These are phyloP conservation scores for Pomacea maculata DNA, from an alignment of 1,140 invertebrate genomes.

Conservation along the genomic window DNA sequence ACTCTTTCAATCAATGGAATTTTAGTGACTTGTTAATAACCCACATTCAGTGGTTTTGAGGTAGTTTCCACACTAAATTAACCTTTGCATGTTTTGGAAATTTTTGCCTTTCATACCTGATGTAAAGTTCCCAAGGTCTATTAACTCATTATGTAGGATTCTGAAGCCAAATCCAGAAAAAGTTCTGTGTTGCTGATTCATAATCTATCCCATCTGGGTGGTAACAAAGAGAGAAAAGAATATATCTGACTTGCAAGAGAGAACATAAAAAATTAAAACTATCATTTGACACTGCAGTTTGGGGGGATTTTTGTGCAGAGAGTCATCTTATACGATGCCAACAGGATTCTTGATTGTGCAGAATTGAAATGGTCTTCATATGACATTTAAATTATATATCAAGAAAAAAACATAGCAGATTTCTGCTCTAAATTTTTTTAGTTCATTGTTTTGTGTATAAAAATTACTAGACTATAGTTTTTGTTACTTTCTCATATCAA, in stretches of 20 bases:
- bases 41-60: too few species aligned
- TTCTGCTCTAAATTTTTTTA: background rate
- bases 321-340: background rate
- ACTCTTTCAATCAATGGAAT: too few species aligned
- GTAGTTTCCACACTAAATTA: too few species aligned
- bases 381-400: too few species aligned
- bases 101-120: too few species aligned
- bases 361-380: too few species aligned
- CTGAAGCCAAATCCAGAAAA: background rate
- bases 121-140: too few species aligned
- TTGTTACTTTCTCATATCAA: background rate
- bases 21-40: too few species aligned
- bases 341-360: too few species aligned
- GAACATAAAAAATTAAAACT: background rate
- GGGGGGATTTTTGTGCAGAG: background rate
- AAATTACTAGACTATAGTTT: background rate
- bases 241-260: background rate
- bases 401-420: too few species aligned
- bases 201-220: background rate
- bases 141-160: background rate
- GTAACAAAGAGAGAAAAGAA: conserved; percentile 2
- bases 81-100: too few species aligned
- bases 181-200: background rate
- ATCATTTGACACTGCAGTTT: background rate
- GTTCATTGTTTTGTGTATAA: background rate